These are phyloP conservation scores for Tetraodon nigroviridis DNA, from an alignment of 2,113 vertebrate species.

Conservation along the genomic window DNA sequence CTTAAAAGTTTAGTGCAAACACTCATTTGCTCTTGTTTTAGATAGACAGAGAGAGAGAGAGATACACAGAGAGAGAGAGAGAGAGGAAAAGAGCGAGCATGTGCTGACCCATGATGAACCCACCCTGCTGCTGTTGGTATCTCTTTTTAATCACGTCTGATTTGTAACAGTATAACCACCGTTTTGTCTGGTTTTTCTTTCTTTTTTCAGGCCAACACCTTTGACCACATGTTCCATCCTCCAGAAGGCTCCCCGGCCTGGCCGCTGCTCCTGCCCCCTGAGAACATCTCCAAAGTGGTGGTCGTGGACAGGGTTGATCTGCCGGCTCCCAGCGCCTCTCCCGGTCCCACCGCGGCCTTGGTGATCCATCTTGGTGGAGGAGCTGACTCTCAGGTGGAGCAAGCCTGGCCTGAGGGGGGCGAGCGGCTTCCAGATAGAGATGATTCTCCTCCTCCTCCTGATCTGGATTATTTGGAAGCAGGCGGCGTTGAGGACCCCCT, in stretches of 20 bases:
- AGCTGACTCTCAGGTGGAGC: slow-evolving; percentile 10
- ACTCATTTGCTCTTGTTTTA: too few relatives aligned
- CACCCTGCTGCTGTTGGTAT: too few relatives aligned
- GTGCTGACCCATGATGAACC: background rate
- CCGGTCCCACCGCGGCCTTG: background rate
- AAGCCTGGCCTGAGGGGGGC: slow-evolving; percentile 29
- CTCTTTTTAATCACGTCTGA: too few relatives aligned
- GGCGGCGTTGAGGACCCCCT: slow-evolving; percentile 1
- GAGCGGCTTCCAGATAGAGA: slow-evolving; percentile 11
- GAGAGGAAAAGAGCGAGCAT: too few relatives aligned
- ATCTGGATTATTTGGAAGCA: slow-evolving; percentile 25
- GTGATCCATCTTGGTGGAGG: background rate
- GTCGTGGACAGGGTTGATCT: slow-evolving; percentile 65
- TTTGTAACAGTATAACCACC: background rate
- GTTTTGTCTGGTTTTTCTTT: background rate
- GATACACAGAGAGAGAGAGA: too few relatives aligned
- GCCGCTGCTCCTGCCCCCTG: slow-evolving; percentile 81
- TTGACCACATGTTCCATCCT: slow-evolving; percentile 82
- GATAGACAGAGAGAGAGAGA: too few relatives aligned
- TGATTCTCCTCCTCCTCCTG: slow-evolving; percentile 37
- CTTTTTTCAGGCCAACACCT: slow-evolving; percentile 77
- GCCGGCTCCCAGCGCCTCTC: slow-evolving; percentile 36
- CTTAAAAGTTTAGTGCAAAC: too few relatives aligned
- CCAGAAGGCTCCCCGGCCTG: slow-evolving; percentile 72
- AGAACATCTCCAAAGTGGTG: slow-evolving; percentile 81